Percentiles rank a stretch among this genome's conserved stretches.
These are phyloP conservation scores for Peromyscus melanophrys DNA, from an alignment of 2,797 vertebrate genomes.

Conservation along the genomic window DNA sequence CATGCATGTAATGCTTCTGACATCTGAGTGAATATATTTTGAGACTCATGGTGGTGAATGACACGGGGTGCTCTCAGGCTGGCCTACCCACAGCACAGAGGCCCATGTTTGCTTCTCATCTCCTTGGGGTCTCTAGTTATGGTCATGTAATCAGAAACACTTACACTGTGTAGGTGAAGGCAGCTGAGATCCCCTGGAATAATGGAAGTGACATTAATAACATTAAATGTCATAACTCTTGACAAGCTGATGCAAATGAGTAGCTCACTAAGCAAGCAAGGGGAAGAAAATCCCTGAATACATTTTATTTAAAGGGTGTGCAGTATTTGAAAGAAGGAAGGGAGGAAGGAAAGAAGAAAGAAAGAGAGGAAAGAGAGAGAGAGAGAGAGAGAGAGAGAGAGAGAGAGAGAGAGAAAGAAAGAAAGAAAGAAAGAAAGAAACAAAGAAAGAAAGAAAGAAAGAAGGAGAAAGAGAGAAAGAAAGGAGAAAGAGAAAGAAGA, in stretches of 20 bases:
- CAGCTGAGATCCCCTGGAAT: conserved; percentile 75
- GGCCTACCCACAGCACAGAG: not conserved
- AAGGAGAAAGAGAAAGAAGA: too few species aligned
- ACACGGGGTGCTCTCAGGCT: rapidly evolving
- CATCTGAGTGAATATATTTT: not conserved
- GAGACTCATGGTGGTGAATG: conserved; percentile 21
- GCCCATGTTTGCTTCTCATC: not conserved
- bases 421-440: too few species aligned
- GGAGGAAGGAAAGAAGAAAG: not conserved
- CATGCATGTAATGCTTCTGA: not conserved
- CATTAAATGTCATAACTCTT: conserved; percentile 85
- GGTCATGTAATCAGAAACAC: conserved; percentile 78
- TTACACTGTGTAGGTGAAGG: conserved; percentile 79
- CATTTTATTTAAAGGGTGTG: conserved; percentile 71
- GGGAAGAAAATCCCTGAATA: not conserved
- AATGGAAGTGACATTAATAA: conserved; percentile 86
- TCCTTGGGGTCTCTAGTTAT: conserved; percentile 57
- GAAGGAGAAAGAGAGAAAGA: too few species aligned
- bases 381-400: rapidly evolving
- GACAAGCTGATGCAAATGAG: conserved; percentile 88
- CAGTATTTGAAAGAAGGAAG: conserved; percentile 69
- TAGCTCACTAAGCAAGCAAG: conserved; percentile 62
- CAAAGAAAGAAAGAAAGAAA: too few species aligned
- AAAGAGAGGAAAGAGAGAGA: rapidly evolving
- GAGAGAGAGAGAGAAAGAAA: rapidly evolving